Conservation (phyloP, 2,797 vertebrate species). For the Leptoclinus maculatus region DNA sequence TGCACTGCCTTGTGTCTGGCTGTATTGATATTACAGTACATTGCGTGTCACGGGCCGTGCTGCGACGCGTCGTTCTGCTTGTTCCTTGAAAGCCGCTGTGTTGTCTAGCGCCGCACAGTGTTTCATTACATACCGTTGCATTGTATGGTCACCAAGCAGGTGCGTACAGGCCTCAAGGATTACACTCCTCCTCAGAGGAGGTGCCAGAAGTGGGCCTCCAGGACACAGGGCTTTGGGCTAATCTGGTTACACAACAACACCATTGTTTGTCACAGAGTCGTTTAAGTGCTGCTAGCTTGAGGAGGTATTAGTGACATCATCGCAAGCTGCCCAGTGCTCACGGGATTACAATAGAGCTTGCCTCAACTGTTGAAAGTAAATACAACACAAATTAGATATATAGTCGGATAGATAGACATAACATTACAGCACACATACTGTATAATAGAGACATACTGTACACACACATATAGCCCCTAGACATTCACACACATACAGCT, state of each 20-base stretch:
- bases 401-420: constrained; percentile 2
- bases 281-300: constrained; percentile 54
- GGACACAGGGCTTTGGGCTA: constrained; percentile 69
- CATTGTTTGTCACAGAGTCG: constrained; percentile 60
- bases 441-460: constrained; percentile 7
- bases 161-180: constrained; percentile 72
- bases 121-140: constrained; percentile 45
- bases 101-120: not conserved
- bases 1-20: not conserved
- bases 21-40: constrained; percentile 25
- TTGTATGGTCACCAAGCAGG: constrained; percentile 59
- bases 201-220: constrained; percentile 66
- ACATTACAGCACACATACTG: not conserved
- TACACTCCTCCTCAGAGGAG: constrained; percentile 68
- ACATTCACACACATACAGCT: constrained; percentile 50
- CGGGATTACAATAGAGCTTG: constrained; percentile 24
- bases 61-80: not conserved
- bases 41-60: constrained; percentile 37
- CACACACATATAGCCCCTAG: constrained; percentile 15
- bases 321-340: constrained; percentile 57
- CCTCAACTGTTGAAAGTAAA: constrained; percentile 39
- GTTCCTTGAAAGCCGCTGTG: constrained; percentile 2
- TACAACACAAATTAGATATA: constrained; percentile 13
- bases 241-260: constrained; percentile 67
- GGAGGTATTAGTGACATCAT: constrained; percentile 71